Percentiles rank a stretch among this genome's conserved stretches.
These are phyloP conservation scores for Sciurus carolinensis DNA, from an alignment of 2,797 vertebrate genomes.

Conservation along the genomic window DNA sequence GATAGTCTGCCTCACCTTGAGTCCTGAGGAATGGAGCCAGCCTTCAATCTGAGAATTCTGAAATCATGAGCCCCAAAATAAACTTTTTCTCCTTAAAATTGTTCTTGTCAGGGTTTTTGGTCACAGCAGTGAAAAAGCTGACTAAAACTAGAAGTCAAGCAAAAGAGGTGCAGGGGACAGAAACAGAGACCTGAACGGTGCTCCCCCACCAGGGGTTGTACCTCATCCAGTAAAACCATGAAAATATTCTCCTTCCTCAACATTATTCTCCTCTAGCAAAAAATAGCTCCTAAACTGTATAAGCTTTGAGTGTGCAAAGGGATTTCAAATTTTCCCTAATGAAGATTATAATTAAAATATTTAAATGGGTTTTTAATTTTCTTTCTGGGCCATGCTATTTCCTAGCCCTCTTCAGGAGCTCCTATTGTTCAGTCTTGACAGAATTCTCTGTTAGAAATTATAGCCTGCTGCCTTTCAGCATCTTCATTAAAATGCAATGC, in stretches of 20 bases:
- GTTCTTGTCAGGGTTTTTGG: too few species aligned
- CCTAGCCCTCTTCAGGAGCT: conserved; percentile 63
- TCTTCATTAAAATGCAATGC: conserved; percentile 87
- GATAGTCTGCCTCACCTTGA: too few species aligned
- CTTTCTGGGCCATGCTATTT: conserved; percentile 64
- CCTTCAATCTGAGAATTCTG: too few species aligned
- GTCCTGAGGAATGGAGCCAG: too few species aligned
- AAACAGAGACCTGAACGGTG: background rate
- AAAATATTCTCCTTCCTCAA: conserved; percentile 40
- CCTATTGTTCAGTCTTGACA: conserved; percentile 78
- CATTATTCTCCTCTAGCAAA: background rate
- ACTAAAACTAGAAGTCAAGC: background rate
- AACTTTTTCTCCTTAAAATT: too few species aligned
- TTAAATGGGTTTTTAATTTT: conserved; percentile 71
- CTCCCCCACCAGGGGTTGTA: background rate
- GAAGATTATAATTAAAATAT: conserved; percentile 81
- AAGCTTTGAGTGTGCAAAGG: background rate
- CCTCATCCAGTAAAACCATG: background rate
- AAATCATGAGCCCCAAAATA: too few species aligned
- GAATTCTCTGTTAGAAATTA: conserved; percentile 84
- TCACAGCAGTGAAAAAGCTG: too few species aligned
- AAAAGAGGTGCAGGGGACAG: background rate
- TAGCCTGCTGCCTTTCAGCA: conserved; percentile 74
- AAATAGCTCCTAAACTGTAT: background rate
- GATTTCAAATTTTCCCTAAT: conserved; percentile 69